phyloP scores from a whole-genome alignment of 2,797 vertebrate genomes.

The Gymnocypris eckloni region DNA sequence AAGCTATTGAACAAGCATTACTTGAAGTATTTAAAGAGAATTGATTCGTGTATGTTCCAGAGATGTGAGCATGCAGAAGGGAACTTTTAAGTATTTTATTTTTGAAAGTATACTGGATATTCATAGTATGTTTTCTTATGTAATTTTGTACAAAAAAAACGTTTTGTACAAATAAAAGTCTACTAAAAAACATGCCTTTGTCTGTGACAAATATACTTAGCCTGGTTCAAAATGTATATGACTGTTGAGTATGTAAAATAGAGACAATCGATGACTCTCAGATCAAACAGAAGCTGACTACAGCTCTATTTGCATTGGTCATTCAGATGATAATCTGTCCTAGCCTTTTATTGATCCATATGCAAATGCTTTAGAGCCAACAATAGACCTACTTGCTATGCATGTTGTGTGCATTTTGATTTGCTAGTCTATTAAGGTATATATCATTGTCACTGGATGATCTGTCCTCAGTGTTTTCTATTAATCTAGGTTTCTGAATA shows the following conservation, averaged over 20 bases:
- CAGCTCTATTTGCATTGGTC: constrained; percentile 4
- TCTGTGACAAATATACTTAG: not conserved
- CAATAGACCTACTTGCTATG: not conserved
- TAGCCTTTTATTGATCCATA: not conserved
- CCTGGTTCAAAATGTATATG: not conserved
- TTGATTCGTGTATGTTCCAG: constrained; percentile 38
- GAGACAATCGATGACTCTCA: not conserved
- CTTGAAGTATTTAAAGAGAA: constrained; percentile 65
- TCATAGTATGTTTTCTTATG: constrained; percentile 39
- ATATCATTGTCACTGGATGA: not conserved
- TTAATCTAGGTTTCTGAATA: not conserved
- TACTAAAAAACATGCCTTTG: constrained; percentile 42
- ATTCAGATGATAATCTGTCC: constrained; percentile 29
- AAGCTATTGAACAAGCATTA: constrained; percentile 63
- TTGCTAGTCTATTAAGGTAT: not conserved
- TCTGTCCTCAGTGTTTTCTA: not conserved
- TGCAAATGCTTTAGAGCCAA: constrained; percentile 6
- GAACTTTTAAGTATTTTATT: constrained; percentile 50
- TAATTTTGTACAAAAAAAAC: constrained; percentile 45
- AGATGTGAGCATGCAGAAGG: constrained; percentile 46
- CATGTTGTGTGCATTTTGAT: not conserved
- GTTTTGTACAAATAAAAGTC: constrained; percentile 42
- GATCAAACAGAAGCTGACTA: constrained; percentile 2
- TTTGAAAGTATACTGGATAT: constrained; percentile 35
- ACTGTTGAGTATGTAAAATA: not conserved